Base-by-base conservation (phyloP, 2,888 invertebrate genomes). In the Erynnis tages region DNA sequence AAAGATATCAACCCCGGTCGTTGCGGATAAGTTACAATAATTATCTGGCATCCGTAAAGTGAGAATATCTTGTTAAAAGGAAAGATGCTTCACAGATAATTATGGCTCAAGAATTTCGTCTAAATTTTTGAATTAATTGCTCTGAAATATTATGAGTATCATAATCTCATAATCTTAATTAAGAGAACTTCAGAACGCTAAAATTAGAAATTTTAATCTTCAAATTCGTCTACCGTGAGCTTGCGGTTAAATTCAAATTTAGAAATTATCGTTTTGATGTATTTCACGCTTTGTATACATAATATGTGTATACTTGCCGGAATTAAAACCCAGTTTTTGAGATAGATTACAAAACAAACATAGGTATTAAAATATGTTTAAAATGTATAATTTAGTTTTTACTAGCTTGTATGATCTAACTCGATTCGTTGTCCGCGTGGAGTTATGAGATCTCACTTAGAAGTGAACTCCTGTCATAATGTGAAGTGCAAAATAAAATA, bases 141-240 rank as follows among this genome's bases (percentile, higher is more conserved):
- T 85, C 71, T 73, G 65, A 78, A 85, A 85, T 79, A 81, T 85
- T 77, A 82, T 75, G 78, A 85, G 85, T 84, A 86, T 82, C 81
- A 83, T 84, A 82, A 87, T 87, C 80, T 79, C 72, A 76, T 85
- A 84, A 88, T 86, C 82, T 84, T 84, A 86, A 88, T 88, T 84
- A 82, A 79, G 81, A 81, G 77, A 78, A 82, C 73, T 85, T 82
- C 71, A 72, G 76, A 66, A 72, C 75, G 75, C 67, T 75, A 73
- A 79, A 82, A 82, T 85, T 82, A 77, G 69, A 82, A 81, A 81
- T 80, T 84, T 82, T 81, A 83, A 86, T 82, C 79, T 76, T 65
- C 65, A 81, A 84, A 83, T 79, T 81, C 50, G 50, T 43, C 72
- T 56, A 57, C 65, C 63, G 66, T 59, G 66, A 65, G 63, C 62